Percentiles rank a stretch among this genome's conserved stretches.
These are phyloP conservation scores for Tortricodes alternella DNA, from an alignment of 2,888 invertebrate species.

Conservation along the genomic window DNA sequence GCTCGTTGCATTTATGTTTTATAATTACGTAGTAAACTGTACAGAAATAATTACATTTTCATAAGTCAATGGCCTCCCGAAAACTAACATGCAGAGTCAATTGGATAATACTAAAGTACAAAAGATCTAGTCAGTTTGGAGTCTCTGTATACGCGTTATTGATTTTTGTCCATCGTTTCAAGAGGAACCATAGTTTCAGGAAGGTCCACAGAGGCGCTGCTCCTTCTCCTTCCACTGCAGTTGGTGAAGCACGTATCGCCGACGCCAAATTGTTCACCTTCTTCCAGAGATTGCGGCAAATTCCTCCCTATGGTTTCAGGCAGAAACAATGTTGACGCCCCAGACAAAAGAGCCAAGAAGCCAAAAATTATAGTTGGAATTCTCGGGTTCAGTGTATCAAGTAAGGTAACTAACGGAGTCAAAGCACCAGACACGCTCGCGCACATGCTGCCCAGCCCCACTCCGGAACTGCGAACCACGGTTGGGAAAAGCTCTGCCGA, in stretches of 20 bases:
- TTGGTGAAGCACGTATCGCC: constrained; percentile 92
- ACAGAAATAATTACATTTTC: no score
- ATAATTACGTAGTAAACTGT: no score
- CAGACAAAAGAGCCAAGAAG: constrained; percentile 87
- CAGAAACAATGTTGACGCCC: constrained; percentile 87
- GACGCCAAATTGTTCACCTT: constrained; percentile 91
- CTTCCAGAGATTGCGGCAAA: constrained; percentile 91
- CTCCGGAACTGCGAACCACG: constrained; percentile 91
- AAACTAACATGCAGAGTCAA: not conserved
- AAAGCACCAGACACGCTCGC: constrained; percentile 91
- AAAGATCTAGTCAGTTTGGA: not conserved
- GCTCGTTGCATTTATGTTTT: no score
- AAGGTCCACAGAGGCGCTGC: constrained; percentile 57
- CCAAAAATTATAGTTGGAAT: constrained; percentile 91
- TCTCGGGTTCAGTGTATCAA: constrained; percentile 90
- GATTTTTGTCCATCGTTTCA: constrained; percentile 61
- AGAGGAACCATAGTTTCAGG: constrained; percentile 76
- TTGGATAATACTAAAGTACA: not conserved
- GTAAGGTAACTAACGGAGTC: constrained; percentile 89
- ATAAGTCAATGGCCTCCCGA: no score
- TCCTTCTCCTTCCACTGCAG: constrained; percentile 78
- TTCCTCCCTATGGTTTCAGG: constrained; percentile 92
- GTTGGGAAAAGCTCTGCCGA: constrained; percentile 94
- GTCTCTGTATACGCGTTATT: constrained; percentile 35
- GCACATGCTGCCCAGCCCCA: constrained; percentile 93